These are phyloP conservation scores for Onychomys arenicola DNA, from an alignment of 2,797 vertebrate genomes.

Conservation along the genomic window DNA sequence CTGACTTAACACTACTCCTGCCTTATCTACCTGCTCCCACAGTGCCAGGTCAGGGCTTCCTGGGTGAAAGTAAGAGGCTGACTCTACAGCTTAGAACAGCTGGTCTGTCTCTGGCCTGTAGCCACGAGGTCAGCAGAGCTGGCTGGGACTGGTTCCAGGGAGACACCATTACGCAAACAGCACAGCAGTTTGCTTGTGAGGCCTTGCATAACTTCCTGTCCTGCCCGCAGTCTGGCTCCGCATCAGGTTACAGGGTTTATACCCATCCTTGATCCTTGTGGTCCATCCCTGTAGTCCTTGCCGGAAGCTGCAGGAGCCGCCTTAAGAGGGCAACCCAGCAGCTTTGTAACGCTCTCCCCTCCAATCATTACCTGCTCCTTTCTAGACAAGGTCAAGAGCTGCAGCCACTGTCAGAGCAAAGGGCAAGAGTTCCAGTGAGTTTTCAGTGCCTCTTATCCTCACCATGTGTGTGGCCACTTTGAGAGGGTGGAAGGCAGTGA, in stretches of 20 bases:
- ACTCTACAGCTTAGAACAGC: neutral
- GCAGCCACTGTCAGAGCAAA: neutral
- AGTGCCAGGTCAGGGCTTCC: neutral
- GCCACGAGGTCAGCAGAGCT: conserved; percentile 41
- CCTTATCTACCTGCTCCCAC: neutral
- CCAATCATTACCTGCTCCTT: neutral
- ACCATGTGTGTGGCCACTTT: neutral
- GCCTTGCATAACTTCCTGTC: conserved; percentile 25
- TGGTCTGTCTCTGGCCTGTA: conserved; percentile 35
- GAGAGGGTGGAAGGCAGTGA: neutral
- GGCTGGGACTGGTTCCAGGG: conserved; percentile 62
- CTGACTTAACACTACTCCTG: too few species aligned
- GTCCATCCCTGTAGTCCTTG: neutral
- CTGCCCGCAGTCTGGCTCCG: conserved; percentile 37
- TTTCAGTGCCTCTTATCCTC: neutral
- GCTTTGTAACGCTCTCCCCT: neutral
- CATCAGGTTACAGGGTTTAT: conserved; percentile 57
- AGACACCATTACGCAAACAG: conserved; percentile 48
- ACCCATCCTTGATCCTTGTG: neutral
- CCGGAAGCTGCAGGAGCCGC: neutral
- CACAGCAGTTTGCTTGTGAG: conserved; percentile 51
- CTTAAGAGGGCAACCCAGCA: neutral
- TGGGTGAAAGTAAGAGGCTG: neutral
- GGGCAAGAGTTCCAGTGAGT: neutral
- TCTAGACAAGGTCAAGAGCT: neutral